Evolutionary conservation across 2,113 vertebrate species (phyloP).

Genomic region (Aptenodytes patagonicus): DNA sequence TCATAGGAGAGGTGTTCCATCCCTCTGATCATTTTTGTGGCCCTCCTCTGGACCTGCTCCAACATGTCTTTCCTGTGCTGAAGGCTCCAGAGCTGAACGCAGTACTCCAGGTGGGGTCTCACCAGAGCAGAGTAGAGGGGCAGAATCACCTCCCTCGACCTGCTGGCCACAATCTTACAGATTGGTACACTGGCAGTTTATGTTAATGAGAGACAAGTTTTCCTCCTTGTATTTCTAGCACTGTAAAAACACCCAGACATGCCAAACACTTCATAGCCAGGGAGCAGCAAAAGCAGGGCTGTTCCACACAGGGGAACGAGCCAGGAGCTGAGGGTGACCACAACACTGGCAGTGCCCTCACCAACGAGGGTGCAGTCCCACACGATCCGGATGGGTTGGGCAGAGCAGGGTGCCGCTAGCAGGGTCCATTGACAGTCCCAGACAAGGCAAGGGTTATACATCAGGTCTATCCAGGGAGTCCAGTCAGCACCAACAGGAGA

Average conservation of each 20-base stretch:
- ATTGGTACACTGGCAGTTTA: neutral
- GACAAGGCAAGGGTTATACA: neutral
- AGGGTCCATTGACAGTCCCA: neutral
- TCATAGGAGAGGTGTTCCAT: too few relatives aligned
- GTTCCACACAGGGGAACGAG: neutral
- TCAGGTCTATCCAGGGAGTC: neutral
- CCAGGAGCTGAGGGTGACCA: neutral
- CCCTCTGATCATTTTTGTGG: too few relatives aligned
- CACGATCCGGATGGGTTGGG: fast-evolving
- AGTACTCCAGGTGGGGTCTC: too few relatives aligned
- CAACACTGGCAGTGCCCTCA: neutral
- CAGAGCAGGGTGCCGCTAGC: neutral
- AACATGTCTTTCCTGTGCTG: too few relatives aligned
- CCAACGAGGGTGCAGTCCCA: neutral
- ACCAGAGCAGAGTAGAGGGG: neutral
- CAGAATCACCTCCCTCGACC: neutral
- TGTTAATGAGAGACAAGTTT: neutral
- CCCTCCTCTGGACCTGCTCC: too few relatives aligned
- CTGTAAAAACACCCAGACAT: neutral
- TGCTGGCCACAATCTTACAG: neutral
- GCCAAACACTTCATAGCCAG: neutral
- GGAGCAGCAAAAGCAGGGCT: neutral
- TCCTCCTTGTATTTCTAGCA: neutral
- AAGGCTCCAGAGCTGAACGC: too few relatives aligned
- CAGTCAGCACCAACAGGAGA: neutral